Conservation (phyloP, 1,140 invertebrate species). For the Trichonephila clavata region DNA sequence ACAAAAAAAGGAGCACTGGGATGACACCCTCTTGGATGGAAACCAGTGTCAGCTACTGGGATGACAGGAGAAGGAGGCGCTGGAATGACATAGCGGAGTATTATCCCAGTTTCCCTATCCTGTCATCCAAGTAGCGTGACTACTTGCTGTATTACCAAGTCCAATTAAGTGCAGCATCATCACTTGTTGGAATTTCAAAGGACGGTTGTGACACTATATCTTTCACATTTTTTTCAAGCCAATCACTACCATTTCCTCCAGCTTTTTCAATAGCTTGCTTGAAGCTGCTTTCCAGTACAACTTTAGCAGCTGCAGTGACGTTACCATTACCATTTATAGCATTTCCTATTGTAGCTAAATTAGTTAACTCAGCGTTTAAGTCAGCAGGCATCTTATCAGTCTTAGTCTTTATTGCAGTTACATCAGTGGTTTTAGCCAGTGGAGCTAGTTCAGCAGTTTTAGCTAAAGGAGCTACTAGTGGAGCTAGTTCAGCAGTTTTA, state of each 20-base stretch:
- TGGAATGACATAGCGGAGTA: too few species aligned
- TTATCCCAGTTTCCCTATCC: too few species aligned
- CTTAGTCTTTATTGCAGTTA: too few species aligned
- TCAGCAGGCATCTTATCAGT: background rate
- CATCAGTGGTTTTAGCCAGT: too few species aligned
- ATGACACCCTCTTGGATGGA: too few species aligned
- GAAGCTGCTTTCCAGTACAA: background rate
- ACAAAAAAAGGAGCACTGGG: too few species aligned
- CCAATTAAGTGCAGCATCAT: background rate
- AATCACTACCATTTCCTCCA: background rate
- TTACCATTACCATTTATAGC: background rate
- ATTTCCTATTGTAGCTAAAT: background rate
- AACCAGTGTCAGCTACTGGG: accelerated
- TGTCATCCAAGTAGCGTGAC: too few species aligned
- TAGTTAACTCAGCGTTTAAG: background rate
- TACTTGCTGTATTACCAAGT: background rate
- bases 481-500: too few species aligned
- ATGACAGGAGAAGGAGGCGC: accelerated
- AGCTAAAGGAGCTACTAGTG: too few species aligned
- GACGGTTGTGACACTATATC: background rate
- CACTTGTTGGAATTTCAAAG: conserved; percentile 5
- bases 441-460: too few species aligned
- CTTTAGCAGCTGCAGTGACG: background rate
- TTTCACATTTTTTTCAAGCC: background rate
- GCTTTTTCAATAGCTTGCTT: background rate